Evolutionary conservation across 2,888 invertebrate genomes (phyloP).

Genomic region (Eilema caniola): DNA sequence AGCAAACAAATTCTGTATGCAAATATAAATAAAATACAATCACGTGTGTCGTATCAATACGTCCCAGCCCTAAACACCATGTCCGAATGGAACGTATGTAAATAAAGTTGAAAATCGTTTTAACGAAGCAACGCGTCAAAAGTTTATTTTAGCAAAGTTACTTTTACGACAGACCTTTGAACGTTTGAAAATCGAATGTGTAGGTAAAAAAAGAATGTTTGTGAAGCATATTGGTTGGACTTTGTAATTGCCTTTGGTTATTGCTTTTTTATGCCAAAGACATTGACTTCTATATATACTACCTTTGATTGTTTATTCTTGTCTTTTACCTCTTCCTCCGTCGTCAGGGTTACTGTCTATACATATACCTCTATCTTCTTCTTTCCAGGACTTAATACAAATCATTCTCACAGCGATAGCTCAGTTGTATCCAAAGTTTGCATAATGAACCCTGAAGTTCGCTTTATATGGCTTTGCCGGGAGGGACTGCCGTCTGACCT

Average conservation of each 20-base stretch:
- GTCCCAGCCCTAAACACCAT: slow-evolving; percentile 24
- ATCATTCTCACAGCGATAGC: no score
- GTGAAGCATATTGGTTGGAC: not conserved
- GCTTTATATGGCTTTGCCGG: no score
- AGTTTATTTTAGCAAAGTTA: slow-evolving; percentile 55
- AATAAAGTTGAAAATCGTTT: slow-evolving; percentile 50
- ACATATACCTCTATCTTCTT: not conserved
- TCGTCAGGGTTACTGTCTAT: no score
- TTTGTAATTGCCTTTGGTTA: not conserved
- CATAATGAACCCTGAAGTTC: no score
- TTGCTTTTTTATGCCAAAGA: not conserved
- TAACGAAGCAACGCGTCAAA: slow-evolving; percentile 35
- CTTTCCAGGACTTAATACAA: not conserved
- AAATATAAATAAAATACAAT: slow-evolving; percentile 31
- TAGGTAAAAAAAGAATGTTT: slow-evolving; percentile 14
- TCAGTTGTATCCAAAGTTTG: no score
- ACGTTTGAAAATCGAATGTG: slow-evolving; percentile 37
- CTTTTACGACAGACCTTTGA: slow-evolving; percentile 53
- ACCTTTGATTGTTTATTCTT: not conserved
- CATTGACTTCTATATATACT: not conserved
- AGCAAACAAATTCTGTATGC: slow-evolving; percentile 31
- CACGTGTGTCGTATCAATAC: slow-evolving; percentile 22
- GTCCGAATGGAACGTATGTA: slow-evolving; percentile 38
- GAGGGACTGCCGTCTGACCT: no score
- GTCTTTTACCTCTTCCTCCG: no score